Conservation (phyloP, 2,888 invertebrate genomes). For the Xanthia togata region DNA sequence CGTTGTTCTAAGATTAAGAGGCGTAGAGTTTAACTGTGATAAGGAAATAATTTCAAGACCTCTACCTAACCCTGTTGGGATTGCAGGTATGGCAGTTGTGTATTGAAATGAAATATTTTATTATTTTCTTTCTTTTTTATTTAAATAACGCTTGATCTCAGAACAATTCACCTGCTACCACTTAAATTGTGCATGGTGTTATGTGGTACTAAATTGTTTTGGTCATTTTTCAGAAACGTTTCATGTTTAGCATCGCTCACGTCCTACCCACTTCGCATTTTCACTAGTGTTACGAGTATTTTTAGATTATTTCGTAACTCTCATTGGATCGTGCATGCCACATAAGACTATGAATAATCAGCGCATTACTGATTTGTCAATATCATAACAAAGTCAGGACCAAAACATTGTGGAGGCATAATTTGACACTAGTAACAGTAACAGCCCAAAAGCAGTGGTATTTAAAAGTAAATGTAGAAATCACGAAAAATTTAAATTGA, state of each 20-base stretch:
- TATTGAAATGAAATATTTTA: conserved; percentile 6
- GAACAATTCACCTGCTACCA: conserved; percentile 67
- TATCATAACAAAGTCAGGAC: conserved; percentile 86
- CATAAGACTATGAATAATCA: conserved; percentile 88
- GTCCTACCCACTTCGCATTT: conserved; percentile 59
- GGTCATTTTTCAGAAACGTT: conserved; percentile 66
- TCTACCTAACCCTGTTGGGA: conserved; percentile 9
- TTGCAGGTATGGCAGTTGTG: conserved; percentile 27
- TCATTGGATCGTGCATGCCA: conserved; percentile 84
- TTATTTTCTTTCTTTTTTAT: conserved; percentile 2
- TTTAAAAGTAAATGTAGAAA: conserved; percentile 24
- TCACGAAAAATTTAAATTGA: conserved; percentile 17
- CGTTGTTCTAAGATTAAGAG: conserved; percentile 70
- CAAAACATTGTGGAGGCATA: conserved; percentile 85
- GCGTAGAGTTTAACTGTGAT: conserved; percentile 11
- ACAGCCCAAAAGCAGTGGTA: conserved; percentile 25
- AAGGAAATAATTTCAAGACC: conserved; percentile 7
- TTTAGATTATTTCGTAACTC: conserved; percentile 62
- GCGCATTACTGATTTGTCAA: conserved; percentile 82
- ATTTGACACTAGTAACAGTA: conserved; percentile 25
- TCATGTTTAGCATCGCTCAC: conserved; percentile 65
- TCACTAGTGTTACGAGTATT: conserved; percentile 65
- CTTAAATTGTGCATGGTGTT: conserved; percentile 86
- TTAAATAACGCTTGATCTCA: conserved; percentile 60
- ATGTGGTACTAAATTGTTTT: conserved; percentile 83